phyloP scores from a whole-genome alignment of 1,140 invertebrate species.

The Calliopsis andreniformis region DNA sequence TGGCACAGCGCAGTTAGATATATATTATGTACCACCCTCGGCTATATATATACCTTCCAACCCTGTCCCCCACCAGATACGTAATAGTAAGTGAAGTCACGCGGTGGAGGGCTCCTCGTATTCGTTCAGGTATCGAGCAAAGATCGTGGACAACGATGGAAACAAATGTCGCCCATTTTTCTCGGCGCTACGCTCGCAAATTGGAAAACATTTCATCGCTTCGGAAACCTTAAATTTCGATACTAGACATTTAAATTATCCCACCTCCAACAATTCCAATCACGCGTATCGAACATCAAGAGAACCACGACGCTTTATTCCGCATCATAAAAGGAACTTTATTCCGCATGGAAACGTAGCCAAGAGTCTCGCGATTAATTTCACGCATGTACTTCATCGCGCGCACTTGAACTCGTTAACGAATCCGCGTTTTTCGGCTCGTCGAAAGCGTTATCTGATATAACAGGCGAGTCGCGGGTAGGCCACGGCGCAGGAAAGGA shows the following conservation, averaged over 20 bases:
- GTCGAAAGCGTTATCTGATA: constrained; percentile 24
- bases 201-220: background rate
- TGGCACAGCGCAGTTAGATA: constrained; percentile 67
- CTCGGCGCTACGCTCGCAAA: background rate
- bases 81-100: constrained; percentile 57
- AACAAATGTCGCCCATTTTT: background rate
- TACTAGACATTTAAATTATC: too few relatives aligned
- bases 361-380: constrained; percentile 18
- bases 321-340: background rate
- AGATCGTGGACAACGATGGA: constrained; percentile 3
- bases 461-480: background rate
- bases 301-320: too few relatives aligned
- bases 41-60: constrained; percentile 26
- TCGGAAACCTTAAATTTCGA: too few relatives aligned
- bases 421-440: constrained; percentile 26
- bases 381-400: background rate
- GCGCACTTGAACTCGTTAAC: constrained; percentile 42
- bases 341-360: background rate
- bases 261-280: too few relatives aligned
- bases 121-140: constrained; percentile 22
- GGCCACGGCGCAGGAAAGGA: background rate
- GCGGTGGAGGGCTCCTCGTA: background rate
- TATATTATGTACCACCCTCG: constrained; percentile 55
- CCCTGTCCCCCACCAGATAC: constrained; percentile 26
- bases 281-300: too few relatives aligned